Conservation (phyloP, 2,888 invertebrate genomes). For the Plusia festucae region DNA sequence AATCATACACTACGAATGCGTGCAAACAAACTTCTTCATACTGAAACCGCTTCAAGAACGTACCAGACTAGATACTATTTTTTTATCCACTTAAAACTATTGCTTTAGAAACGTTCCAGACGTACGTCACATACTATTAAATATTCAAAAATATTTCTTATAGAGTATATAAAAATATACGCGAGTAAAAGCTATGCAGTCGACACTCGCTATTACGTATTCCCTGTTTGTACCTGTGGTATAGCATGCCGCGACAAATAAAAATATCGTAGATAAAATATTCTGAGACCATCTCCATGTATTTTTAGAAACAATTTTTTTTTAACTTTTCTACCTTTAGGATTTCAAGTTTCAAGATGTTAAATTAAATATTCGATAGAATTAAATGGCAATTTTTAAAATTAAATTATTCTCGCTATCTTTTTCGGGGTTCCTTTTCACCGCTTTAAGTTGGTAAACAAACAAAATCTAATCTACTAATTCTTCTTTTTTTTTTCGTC, state of each 20-base stretch:
- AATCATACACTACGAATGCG: too few relatives aligned
- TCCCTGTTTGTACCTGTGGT: conserved; percentile 6
- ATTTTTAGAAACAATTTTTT: conserved; percentile 5
- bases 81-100: too few relatives aligned
- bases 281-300: conserved; percentile 10
- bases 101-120: too few relatives aligned
- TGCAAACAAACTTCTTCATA: too few relatives aligned
- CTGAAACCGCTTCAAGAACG: too few relatives aligned
- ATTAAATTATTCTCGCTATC: too few relatives aligned
- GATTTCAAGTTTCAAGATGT: background rate
- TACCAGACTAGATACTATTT: background rate
- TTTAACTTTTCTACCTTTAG: background rate
- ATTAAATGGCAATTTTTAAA: too few relatives aligned
- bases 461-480: too few relatives aligned
- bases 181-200: background rate
- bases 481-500: too few relatives aligned
- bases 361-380: background rate
- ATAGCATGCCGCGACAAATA: conserved; percentile 16
- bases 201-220: conserved; percentile 1
- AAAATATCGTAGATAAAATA: conserved; percentile 18
- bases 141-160: background rate
- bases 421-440: too few relatives aligned
- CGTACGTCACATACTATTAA: too few relatives aligned
- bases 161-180: background rate
- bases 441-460: too few relatives aligned